Percentiles rank a stretch among this genome's conserved stretches.
Evolutionary conservation across 2,113 vertebrate genomes (phyloP).

Genomic region (Hemicordylus capensis): DNA sequence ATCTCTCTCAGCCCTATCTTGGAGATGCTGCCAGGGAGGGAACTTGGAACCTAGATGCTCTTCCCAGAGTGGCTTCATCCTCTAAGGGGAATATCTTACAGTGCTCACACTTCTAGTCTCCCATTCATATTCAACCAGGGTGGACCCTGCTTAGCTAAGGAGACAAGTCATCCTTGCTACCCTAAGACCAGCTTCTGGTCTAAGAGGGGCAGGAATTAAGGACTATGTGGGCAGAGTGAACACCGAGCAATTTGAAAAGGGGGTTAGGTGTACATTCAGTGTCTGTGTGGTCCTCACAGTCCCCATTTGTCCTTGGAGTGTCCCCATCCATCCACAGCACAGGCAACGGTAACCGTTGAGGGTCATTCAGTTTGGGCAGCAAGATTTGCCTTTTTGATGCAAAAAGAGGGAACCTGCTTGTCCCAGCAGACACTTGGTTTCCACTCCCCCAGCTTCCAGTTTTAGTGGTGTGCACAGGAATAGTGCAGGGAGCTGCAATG

Average conservation of each 20-base stretch:
- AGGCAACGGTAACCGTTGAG: neutral
- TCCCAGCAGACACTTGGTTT: neutral
- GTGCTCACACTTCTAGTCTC: too few relatives aligned
- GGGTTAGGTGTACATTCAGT: neutral
- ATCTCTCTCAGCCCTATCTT: too few relatives aligned
- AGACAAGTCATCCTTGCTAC: too few relatives aligned
- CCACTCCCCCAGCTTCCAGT: neutral
- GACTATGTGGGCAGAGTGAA: neutral
- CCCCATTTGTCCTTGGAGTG: neutral
- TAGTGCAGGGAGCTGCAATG: neutral
- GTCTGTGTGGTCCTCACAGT: neutral
- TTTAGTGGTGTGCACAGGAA: neutral
- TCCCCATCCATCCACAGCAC: neutral
- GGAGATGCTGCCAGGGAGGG: too few relatives aligned
- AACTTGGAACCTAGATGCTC: too few relatives aligned
- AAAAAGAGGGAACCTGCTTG: neutral
- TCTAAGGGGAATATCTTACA: too few relatives aligned
- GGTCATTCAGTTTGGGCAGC: neutral
- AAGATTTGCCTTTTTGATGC: neutral
- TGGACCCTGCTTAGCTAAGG: too few relatives aligned
- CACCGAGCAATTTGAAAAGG: neutral
- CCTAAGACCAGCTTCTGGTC: too few relatives aligned
- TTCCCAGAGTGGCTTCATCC: too few relatives aligned
- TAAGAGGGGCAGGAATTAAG: neutral
- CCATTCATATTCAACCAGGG: too few relatives aligned